Evolutionary conservation across 35 echinoderm and acorn worm species (phyloP).

Genomic region (Lytechinus variegatus): DNA sequence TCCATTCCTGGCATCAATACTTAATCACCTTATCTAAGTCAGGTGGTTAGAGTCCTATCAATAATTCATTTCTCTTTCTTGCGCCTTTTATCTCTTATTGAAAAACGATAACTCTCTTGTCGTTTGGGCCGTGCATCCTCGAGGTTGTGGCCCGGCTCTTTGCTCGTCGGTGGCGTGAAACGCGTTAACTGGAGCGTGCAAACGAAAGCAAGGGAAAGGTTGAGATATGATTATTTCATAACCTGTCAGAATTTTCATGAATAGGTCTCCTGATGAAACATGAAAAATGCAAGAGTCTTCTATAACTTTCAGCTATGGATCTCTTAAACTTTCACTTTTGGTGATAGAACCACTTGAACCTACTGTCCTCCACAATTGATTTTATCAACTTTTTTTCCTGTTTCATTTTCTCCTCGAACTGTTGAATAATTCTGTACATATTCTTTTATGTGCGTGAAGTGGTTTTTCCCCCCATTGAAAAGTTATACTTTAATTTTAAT

Average conservation of each 20-base stretch:
- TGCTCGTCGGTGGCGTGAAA: background rate
- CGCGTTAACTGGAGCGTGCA: background rate
- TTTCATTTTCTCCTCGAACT: too few species aligned
- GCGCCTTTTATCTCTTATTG: background rate
- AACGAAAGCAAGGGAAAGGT: background rate
- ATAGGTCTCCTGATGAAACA: background rate
- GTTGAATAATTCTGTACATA: too few species aligned
- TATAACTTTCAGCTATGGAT: background rate
- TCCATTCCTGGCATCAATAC: slow-evolving; percentile 25
- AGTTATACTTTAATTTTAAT: too few species aligned
- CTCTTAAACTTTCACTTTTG: background rate
- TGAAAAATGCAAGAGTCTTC: background rate
- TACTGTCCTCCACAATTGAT: background rate
- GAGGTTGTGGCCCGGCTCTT: too few species aligned
- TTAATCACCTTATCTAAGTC: slow-evolving; percentile 10
- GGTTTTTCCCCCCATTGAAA: background rate
- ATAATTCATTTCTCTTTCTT: slow-evolving; percentile 31
- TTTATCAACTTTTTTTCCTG: too few species aligned
- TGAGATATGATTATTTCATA: slow-evolving; percentile 42
- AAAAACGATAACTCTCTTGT: slow-evolving; percentile 13
- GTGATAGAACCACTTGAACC: background rate
- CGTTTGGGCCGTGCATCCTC: background rate
- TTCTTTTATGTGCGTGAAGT: background rate
- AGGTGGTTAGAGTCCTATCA: background rate
- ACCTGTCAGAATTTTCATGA: background rate